phyloP scores from a whole-genome alignment of 2,888 invertebrate genomes.

The Tortrix viridana region DNA sequence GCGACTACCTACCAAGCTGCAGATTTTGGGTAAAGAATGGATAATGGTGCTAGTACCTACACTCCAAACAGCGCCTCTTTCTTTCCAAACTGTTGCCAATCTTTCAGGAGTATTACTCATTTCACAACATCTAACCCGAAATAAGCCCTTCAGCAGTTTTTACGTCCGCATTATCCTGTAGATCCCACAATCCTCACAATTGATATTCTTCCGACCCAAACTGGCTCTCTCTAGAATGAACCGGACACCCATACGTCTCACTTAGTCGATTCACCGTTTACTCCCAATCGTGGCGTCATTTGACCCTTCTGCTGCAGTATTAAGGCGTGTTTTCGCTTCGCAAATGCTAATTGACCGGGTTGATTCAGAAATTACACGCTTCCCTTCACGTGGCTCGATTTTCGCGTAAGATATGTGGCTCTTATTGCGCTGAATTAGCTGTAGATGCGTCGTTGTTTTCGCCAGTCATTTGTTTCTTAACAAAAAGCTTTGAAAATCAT shows the following conservation, averaged over 20 bases:
- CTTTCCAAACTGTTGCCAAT: too few relatives aligned
- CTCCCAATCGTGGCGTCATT: slow-evolving; percentile 29
- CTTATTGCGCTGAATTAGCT: slow-evolving; percentile 20
- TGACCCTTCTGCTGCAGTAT: slow-evolving; percentile 42
- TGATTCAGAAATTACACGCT: slow-evolving; percentile 59
- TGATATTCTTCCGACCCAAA: slow-evolving; percentile 10
- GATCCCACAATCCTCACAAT: background rate
- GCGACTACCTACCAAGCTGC: too few relatives aligned
- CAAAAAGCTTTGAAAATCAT: too few relatives aligned
- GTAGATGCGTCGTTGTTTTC: background rate
- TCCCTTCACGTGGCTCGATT: slow-evolving; percentile 58
- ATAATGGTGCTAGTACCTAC: too few relatives aligned
- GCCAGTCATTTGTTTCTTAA: background rate
- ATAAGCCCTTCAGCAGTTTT: too few relatives aligned
- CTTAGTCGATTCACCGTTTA: slow-evolving; percentile 48
- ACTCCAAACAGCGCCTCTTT: too few relatives aligned
- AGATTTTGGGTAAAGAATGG: too few relatives aligned
- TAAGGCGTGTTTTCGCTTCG: slow-evolving; percentile 50
- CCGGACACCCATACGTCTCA: slow-evolving; percentile 62
- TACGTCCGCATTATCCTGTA: slow-evolving; percentile 10
- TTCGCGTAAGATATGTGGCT: slow-evolving; percentile 25
- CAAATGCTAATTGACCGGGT: slow-evolving; percentile 50
- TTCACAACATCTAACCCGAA: too few relatives aligned
- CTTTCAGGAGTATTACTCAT: too few relatives aligned
- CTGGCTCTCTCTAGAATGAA: slow-evolving; percentile 56